Base-by-base conservation (phyloP, 2,888 invertebrate species). In the Ophonus ardosiacus region DNA sequence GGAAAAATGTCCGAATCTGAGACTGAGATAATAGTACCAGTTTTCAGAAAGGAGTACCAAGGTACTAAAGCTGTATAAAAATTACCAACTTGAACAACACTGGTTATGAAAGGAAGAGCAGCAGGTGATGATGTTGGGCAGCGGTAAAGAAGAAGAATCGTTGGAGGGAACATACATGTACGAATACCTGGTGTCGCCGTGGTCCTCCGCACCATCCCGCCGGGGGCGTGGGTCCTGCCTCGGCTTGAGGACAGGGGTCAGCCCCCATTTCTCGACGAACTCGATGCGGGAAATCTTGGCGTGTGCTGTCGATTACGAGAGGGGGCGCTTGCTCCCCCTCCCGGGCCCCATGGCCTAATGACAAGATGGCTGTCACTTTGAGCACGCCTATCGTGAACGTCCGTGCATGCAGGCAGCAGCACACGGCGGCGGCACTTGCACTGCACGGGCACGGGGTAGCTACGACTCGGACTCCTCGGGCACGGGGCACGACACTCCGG, bases 211-310 rank as follows among this genome's bases (percentile, higher is more conserved):
- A 93, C 93, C 93, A 92, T 92, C 92, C 92, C 92, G 91, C 92
- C 95, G 95, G 96, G 97, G 95, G 94, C 94, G 92, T 92, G 96
- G 96, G 94, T 97, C 97, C 96, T 96, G 97, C 95, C 97, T 96
- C 96, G 97, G 97, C 94, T 96, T 96, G 95, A 97, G 96, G 96
- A 97, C 97, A 95, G 97, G 97, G 95, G 97, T 97, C 94, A 97
- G 96, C 96, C 97, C 97, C 97, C 97, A 97, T 97, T 97, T 96
- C 94, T 97, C 97, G 94, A 97, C 95, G 94, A 97, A 97, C 95
- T 97, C 97, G 96, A 97, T 96, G 94, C 97, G 97, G 95, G 97
- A 97, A 98, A 97, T 97, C 96, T 96, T 96, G 96, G 94, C 95
- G 94, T 94, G 92, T 93, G 91, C 90, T 90, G 91, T 90, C 89